Conservation (phyloP, 2,797 vertebrate genomes). For the Dromococcyx pavoninus region DNA sequence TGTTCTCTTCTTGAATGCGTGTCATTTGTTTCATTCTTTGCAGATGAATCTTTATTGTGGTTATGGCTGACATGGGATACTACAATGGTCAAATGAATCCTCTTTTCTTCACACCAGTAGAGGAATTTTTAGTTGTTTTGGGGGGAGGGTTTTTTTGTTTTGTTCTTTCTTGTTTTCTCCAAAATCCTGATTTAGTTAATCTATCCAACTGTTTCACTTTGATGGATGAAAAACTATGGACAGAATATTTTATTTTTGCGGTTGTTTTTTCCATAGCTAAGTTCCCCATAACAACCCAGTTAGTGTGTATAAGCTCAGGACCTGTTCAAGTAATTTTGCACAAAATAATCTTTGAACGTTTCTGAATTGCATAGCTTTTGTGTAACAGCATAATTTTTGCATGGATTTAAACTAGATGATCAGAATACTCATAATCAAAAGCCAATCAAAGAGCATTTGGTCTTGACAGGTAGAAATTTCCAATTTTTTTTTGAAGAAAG, state of each 20-base stretch:
- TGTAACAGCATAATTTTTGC: not conserved
- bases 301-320: not conserved
- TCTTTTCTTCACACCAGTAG: not conserved
- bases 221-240: not conserved
- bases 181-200: not conserved
- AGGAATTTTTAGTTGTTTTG: no score
- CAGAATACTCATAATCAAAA: not conserved
- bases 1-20: not conserved
- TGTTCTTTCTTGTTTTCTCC: not conserved
- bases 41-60: not conserved
- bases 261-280: not conserved
- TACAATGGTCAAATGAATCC: not conserved
- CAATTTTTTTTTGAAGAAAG: not conserved
- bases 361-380: not conserved
- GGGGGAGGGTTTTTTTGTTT: not conserved
- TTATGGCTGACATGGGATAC: not conserved
- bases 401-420: not conserved
- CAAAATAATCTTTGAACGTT: not conserved
- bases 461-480: not conserved
- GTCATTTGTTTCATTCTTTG: not conserved
- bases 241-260: not conserved
- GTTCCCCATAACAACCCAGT: not conserved
- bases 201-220: not conserved
- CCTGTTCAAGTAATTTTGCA: not conserved
- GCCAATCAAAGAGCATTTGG: not conserved